A percentile compares a stretch with the other conserved stretches of the same genome.
phyloP scores from a whole-genome alignment of 1,140 invertebrate species.

The Aphaenogaster ashmeadi region DNA sequence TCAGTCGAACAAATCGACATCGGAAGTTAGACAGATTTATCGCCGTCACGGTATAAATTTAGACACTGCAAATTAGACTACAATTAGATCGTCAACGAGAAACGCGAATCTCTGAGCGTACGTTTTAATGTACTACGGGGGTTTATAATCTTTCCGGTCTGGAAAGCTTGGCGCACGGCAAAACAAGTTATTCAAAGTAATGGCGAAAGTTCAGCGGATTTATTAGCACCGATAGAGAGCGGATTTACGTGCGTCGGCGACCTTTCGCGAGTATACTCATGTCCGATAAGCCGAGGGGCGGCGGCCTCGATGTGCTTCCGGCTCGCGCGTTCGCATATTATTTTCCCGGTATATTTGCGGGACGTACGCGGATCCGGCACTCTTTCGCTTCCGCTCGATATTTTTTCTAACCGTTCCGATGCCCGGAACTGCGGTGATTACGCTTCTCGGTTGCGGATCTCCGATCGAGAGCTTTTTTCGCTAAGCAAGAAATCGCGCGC shows the following conservation, averaged over 20 bases:
- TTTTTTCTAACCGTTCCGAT: neutral
- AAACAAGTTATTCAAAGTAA: conserved; percentile 56
- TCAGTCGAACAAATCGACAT: neutral
- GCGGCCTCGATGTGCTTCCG: conserved; percentile 27
- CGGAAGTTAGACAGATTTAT: conserved; percentile 10
- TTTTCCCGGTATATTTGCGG: conserved; percentile 38
- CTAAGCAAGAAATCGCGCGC: neutral
- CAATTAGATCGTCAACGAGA: conserved; percentile 22
- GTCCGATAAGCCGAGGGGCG: conserved; percentile 27
- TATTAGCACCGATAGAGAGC: conserved; percentile 40
- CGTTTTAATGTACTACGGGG: neutral
- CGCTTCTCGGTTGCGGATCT: conserved; percentile 5
- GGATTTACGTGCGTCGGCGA: conserved; percentile 30
- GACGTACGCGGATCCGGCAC: neutral
- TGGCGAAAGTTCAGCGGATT: conserved; percentile 47
- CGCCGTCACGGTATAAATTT: neutral
- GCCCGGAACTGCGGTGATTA: conserved; percentile 19
- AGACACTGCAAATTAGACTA: neutral
- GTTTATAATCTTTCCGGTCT: conserved; percentile 6
- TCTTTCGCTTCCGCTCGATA: conserved; percentile 10
- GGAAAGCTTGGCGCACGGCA: neutral
- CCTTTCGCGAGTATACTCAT: conserved; percentile 2
- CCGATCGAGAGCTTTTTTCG: neutral
- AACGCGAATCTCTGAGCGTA: neutral
- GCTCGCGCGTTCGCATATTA: conserved; percentile 25